Base-by-base conservation (phyloP, 30 jellyfish, hydroid and myxozoan genomes). In the Catostylus mosaicus region DNA sequence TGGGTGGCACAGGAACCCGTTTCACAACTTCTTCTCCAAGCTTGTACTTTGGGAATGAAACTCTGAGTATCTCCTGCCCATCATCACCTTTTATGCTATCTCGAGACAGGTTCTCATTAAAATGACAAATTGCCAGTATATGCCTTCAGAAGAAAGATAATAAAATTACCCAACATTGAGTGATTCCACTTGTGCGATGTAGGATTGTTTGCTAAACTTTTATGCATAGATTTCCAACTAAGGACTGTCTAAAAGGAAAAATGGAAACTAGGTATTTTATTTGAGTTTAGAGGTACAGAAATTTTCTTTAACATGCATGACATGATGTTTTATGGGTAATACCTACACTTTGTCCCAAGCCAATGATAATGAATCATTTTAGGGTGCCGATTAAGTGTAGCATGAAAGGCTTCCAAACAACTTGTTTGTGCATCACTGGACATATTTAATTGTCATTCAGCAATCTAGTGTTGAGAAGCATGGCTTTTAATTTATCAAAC, bases 351-450 rank as follows among this genome's bases (percentile, higher is more conserved):
- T 57, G 77, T 31, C 34, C 87, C 78, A 30, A 75, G 75, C 47
- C 40, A 75, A n/a, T 65, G 54, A 34, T 18, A 78, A 27, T 43
- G 52, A 16, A 78, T 43, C 81, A 78, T 62, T 43, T 78, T 78
- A 8, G 80, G 89, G 81, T 45, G 72, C 73, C 89, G 89, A 31
- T 63, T 62, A 22, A 66, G 34, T n/a, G 89, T 78, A 36, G 89
- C 68, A 46, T 78, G 89, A 45, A 60, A 62, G 35, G 61, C 80
- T 29, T 78, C 81, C 54, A 62, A 24, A 35, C 73, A 78, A 47
- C 80, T 63, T 60, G 89, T 78, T 61, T 78, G 89, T 34, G 80
- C 82, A 61, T 78, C 88, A 29, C 67, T 18, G 11, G 88, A 77
- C 23, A 77, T 26, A n/a, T 40, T 77, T 19, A 0, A 4, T 18